These are phyloP conservation scores for Drosophila pegasa DNA, from an alignment of 2,888 invertebrate genomes.

Conservation along the genomic window DNA sequence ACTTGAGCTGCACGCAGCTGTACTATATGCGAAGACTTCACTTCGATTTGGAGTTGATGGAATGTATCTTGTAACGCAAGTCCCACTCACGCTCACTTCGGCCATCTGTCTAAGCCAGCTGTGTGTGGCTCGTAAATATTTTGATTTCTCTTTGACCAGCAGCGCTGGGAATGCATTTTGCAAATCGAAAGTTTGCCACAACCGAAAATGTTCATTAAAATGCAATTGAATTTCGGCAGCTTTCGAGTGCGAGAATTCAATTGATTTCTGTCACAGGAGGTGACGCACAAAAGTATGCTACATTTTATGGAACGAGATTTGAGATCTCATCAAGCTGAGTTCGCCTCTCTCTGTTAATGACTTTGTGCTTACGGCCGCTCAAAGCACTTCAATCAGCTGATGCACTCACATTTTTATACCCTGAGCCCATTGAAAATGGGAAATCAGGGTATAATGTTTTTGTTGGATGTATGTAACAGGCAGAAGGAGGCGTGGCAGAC, in stretches of 20 bases:
- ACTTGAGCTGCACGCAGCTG: no score
- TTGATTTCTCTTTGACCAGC: neutral
- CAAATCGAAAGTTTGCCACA: conserved; percentile 3
- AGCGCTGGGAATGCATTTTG: neutral
- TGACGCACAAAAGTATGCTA: conserved; percentile 33
- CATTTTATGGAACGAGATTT: neutral
- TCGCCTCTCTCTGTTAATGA: conserved; percentile 27
- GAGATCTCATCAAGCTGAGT: neutral
- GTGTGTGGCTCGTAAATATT: neutral
- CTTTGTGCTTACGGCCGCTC: conserved; percentile 8
- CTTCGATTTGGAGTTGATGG: neutral
- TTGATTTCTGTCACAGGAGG: conserved; percentile 15
- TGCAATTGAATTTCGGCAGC: conserved; percentile 28
- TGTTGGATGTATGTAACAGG: no score
- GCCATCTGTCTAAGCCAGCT: neutral
- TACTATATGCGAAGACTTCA: neutral
- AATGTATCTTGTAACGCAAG: neutral
- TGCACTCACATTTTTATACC: no score
- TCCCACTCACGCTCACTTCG: neutral
- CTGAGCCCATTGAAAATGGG: no score
- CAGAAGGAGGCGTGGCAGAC: no score
- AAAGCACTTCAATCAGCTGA: conserved; percentile 42
- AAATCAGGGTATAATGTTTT: no score
- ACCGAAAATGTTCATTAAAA: conserved; percentile 33
- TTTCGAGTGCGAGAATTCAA: conserved; percentile 34